Base-by-base conservation (phyloP, 2,888 invertebrate species). In the Caenorhabditis panamensis region DNA sequence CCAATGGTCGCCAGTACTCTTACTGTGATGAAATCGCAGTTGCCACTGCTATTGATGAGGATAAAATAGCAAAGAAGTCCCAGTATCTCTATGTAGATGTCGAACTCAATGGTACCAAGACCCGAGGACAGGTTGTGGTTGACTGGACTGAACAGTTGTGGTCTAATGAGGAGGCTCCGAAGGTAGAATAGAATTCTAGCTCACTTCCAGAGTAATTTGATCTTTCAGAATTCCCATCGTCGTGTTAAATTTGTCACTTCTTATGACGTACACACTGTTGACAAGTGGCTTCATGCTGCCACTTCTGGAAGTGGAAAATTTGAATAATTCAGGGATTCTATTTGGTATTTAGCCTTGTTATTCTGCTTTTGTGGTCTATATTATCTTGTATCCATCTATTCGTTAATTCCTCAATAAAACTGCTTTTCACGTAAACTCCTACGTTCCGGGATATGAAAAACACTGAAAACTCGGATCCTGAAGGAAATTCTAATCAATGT, bases 21-120 rank as follows among this genome's bases (percentile, higher is more conserved):
- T 87, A 87, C 56, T 89, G 88, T 66, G 91, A 91, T 63, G 91
- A 91, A 49, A 87, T 91, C 56, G 91, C 91, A 16, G 87, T 91
- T 1, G 91, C 91, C 22, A 88, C 89, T 1, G 88, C 91, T 4
- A 86, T 92, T 28, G 86, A 88, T 36, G 81, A 81, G 64, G 63
- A 76, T 1, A 66, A 58, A 59, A 62, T 81, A 9, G 77, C 66
- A 5, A 69, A 54, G n/a, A 69, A 72, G 6, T 56, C 58, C 2
- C 69, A 72, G 22, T 62, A 37, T 36, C 16, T 81, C 26, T 63
- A 53, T 36, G 81, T 73, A 11, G 77, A 75, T 56, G 81, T 81
- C 4, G 81, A 81, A 22, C 37, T 81, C 58, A 77, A 56, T 41
- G 81, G 81, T 13, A 59, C 67, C 0, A 76, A 77, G 47, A 81